phyloP scores from a whole-genome alignment of 1,140 invertebrate species.

The Heliconius nattereri region DNA sequence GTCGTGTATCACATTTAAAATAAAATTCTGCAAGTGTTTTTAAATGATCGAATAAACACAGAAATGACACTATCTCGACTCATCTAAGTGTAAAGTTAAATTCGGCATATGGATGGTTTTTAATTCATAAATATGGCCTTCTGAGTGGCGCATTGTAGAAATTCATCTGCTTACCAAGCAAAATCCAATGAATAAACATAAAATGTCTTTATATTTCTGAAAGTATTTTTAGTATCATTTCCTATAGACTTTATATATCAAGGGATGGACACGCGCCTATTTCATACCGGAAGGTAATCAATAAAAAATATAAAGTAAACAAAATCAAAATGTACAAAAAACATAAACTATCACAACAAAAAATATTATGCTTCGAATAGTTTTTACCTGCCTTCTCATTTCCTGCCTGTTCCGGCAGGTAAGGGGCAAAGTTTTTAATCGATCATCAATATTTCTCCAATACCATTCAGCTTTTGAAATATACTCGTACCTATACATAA shows the following conservation, averaged over 20 bases:
- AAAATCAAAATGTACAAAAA: not conserved
- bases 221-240: not conserved
- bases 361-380: not conserved
- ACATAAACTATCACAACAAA: not conserved
- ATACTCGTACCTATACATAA: too few species aligned
- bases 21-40: too few species aligned
- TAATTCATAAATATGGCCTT: too few species aligned
- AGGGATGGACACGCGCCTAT: not conserved
- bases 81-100: too few species aligned
- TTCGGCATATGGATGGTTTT: too few species aligned
- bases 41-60: too few species aligned
- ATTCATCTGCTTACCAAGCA: too few species aligned
- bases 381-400: conserved; percentile 10
- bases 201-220: too few species aligned
- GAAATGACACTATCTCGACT: too few species aligned
- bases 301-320: not conserved
- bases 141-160: too few species aligned
- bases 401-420: not conserved
- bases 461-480: not conserved
- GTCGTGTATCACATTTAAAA: too few species aligned
- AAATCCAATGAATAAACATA: too few species aligned
- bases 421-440: not conserved
- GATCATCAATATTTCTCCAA: not conserved
- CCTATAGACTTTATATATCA: not conserved
- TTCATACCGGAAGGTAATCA: not conserved